These are phyloP conservation scores for Sphaerodactylus townsendi DNA, from an alignment of 2,113 vertebrate genomes.

Conservation along the genomic window DNA sequence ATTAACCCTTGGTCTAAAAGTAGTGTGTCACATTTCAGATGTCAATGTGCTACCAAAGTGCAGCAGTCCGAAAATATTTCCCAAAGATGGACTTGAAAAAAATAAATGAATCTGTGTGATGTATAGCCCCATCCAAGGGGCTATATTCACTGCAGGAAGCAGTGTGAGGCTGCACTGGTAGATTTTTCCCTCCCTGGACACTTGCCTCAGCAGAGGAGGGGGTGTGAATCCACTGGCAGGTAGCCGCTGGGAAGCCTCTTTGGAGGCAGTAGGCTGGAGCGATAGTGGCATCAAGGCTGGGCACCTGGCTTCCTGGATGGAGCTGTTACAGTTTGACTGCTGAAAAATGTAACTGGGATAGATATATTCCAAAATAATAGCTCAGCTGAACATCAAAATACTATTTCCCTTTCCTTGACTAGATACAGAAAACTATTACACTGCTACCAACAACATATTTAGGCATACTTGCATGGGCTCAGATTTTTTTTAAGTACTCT, in stretches of 20 bases:
- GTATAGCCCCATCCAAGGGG: too few relatives aligned
- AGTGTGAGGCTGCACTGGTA: too few relatives aligned
- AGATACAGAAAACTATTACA: background rate
- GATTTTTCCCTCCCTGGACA: too few relatives aligned
- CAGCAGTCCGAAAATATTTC: background rate
- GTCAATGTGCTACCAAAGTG: background rate
- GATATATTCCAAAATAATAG: background rate
- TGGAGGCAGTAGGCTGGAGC: too few relatives aligned
- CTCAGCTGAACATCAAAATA: too few relatives aligned
- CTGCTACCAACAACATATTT: background rate
- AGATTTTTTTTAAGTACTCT: background rate
- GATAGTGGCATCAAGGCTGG: too few relatives aligned
- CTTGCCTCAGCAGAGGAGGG: too few relatives aligned
- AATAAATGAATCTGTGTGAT: background rate
- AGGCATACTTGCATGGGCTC: background rate
- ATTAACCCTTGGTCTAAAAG: background rate
- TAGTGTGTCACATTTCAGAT: background rate
- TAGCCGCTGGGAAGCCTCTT: too few relatives aligned
- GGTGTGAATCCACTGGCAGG: too few relatives aligned
- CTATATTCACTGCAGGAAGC: too few relatives aligned
- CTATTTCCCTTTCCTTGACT: too few relatives aligned
- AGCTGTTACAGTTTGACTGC: background rate
- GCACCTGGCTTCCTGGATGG: too few relatives aligned
- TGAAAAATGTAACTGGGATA: background rate
- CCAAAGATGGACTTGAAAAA: background rate